Evolutionary conservation across 2,797 vertebrate genomes (phyloP).

Genomic region (Taenioides sp.): DNA sequence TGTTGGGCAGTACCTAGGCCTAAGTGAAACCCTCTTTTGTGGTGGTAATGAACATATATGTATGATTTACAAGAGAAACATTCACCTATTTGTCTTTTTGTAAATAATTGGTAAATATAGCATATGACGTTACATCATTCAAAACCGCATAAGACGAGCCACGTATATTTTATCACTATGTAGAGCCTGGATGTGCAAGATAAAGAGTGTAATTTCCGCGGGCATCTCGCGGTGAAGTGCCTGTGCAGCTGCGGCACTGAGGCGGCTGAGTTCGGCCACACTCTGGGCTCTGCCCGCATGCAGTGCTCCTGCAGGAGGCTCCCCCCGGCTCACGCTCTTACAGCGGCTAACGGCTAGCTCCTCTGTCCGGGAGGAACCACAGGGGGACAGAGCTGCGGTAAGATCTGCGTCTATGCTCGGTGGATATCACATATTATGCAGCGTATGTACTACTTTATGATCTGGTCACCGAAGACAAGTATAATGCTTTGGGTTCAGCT

Average conservation of each 20-base stretch:
- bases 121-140: neutral
- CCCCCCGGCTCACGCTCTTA: conserved; percentile 13
- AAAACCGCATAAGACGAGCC: neutral
- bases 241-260: conserved; percentile 50
- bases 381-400: conserved; percentile 34
- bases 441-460: conserved; percentile 13
- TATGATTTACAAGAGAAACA: neutral
- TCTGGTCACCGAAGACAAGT: neutral
- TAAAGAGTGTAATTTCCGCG: conserved; percentile 62
- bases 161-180: conserved; percentile 10
- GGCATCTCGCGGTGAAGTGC: conserved; percentile 60
- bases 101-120: neutral
- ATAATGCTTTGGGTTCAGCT: neutral
- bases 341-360: conserved; percentile 43
- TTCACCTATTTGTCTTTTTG: neutral
- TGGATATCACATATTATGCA: conserved; percentile 11
- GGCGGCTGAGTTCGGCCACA: conserved; percentile 41
- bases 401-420: conserved; percentile 16
- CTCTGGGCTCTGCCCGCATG: conserved; percentile 40
- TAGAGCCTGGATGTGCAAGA: neutral
- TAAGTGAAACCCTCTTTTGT: neutral
- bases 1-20: neutral
- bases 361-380: conserved; percentile 20
- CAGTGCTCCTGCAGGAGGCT: conserved; percentile 33
- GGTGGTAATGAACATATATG: neutral